Conservation (phyloP, 2,113 vertebrate genomes). For the Ageneiosus marmoratus region DNA sequence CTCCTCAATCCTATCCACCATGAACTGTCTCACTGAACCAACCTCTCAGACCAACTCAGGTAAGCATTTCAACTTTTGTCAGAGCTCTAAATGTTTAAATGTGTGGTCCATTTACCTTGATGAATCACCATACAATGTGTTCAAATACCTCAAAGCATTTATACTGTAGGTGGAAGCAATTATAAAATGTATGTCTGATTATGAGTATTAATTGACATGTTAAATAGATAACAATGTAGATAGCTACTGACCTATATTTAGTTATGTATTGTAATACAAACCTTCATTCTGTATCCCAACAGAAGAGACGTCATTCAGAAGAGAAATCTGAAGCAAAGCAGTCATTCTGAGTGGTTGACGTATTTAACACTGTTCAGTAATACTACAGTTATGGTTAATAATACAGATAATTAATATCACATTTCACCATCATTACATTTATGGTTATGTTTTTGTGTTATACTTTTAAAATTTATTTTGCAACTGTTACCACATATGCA, state of each 20-base stretch:
- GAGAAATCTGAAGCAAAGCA: constrained; percentile 4
- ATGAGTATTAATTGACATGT: not conserved
- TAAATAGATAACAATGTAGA: not conserved
- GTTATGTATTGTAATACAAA: not conserved
- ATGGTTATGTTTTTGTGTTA: not conserved
- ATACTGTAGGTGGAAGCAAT: too few species aligned
- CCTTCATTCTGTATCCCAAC: constrained; percentile 7
- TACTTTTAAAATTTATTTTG: constrained; percentile 3
- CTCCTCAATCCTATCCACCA: constrained; percentile 76
- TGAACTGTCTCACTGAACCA: constrained; percentile 66
- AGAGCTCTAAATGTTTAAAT: not conserved
- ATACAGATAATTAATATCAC: not conserved
- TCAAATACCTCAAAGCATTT: not conserved
- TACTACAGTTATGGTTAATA: not conserved
- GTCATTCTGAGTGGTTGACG: not conserved
- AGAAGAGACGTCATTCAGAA: constrained; percentile 29
- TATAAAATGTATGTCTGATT: not conserved
- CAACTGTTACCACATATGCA: not conserved
- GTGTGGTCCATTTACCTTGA: not conserved
- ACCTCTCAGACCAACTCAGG: constrained; percentile 34
- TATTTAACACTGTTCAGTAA: not conserved
- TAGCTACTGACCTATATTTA: not conserved
- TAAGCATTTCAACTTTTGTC: constrained; percentile 1
- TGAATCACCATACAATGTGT: not conserved
- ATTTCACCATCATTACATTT: not conserved